Evolutionary conservation across 2,797 vertebrate genomes (phyloP).

Genomic region (Sebastes trivittatus): DNA sequence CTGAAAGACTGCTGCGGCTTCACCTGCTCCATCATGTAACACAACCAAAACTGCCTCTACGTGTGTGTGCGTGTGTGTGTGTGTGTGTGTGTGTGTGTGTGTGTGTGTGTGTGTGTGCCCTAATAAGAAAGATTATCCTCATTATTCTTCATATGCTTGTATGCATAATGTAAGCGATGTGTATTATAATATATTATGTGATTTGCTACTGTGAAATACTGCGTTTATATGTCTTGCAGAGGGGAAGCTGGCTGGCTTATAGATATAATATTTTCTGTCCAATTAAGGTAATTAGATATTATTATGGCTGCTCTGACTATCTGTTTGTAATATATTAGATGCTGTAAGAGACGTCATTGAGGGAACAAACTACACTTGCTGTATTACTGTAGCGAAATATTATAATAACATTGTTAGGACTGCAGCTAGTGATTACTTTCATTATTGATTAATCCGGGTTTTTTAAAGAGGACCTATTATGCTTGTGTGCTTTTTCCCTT

Average conservation of each 20-base stretch:
- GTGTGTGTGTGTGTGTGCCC: background rate
- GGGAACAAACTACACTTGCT: background rate
- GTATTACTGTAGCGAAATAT: background rate
- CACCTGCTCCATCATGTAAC: conserved; percentile 90
- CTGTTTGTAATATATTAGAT: conserved; percentile 23
- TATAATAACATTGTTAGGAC: background rate
- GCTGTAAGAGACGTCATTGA: background rate
- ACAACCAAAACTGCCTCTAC: background rate
- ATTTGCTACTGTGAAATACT: conserved; percentile 31
- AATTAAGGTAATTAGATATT: conserved; percentile 40
- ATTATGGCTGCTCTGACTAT: conserved; percentile 23
- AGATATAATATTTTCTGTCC: conserved; percentile 3
- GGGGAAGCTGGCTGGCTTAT: background rate
- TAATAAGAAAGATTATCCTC: background rate
- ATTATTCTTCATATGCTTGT: background rate
- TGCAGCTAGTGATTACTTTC: background rate
- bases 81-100: background rate
- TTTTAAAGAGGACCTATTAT: background rate
- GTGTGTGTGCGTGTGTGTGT: background rate
- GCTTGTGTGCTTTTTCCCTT: no score
- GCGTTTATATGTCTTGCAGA: background rate
- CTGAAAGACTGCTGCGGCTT: conserved; percentile 91
- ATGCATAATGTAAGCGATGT: background rate
- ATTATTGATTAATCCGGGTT: background rate
- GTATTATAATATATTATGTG: background rate